These are phyloP conservation scores for Malacoctenus gilli DNA, from an alignment of 2,797 vertebrate genomes.

Conservation along the genomic window DNA sequence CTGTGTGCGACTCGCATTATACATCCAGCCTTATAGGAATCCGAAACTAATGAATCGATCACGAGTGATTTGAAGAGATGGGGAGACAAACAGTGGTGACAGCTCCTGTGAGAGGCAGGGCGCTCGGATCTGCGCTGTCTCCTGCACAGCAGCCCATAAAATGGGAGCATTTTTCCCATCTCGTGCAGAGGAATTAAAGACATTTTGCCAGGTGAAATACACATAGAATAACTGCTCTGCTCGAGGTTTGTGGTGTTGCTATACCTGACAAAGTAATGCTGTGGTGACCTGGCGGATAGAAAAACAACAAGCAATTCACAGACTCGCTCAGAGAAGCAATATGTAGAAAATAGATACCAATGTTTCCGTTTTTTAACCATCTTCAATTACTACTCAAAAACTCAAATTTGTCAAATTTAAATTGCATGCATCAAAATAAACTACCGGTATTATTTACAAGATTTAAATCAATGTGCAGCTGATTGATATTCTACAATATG, in stretches of 20 bases:
- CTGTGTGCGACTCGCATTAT: constrained; percentile 33
- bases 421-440: too few species aligned
- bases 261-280: background rate
- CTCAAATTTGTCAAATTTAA: too few species aligned
- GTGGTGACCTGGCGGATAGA: constrained; percentile 18
- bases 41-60: constrained; percentile 60
- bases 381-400: background rate
- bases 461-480: too few species aligned
- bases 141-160: background rate
- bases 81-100: constrained; percentile 38
- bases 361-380: background rate
- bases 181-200: background rate
- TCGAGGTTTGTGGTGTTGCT: background rate
- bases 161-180: background rate
- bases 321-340: constrained; percentile 7
- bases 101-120: constrained; percentile 35
- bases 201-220: constrained; percentile 1
- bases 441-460: too few species aligned
- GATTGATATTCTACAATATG: too few species aligned
- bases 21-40: constrained; percentile 31
- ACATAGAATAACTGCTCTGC: background rate
- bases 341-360: background rate
- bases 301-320: constrained; percentile 29
- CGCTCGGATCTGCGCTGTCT: too few species aligned
- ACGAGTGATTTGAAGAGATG: constrained; percentile 43